Evolutionary conservation across 2,888 invertebrate genomes (phyloP), one percentile per base, ranked within the genome.

Genomic region (Leptinotarsa peninsularis): DNA sequence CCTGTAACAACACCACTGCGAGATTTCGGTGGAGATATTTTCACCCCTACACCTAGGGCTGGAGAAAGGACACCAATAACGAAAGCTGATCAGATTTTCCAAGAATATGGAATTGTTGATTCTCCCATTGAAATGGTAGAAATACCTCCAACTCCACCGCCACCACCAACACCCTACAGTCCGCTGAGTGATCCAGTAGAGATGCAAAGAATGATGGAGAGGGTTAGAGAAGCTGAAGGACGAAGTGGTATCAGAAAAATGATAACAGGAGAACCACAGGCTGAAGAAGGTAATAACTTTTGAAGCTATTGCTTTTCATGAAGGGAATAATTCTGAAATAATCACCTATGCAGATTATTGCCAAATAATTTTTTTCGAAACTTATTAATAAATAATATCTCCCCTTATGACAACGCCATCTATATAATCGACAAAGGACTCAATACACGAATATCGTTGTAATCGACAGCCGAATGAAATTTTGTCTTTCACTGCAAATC

Each of bases 131-230:
- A 49, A 63, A 63, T 63, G 17, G 33, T 17, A 58, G 58, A 58
- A 15, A 58, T 58, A 23, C 58, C 58, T 33, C 63, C n/a, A 43
- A 63, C 43, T 33, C 33, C 27, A 63, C 63, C 63, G 0, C 27
- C 63, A 63, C 63, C 63, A n/a, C 27, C 33, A 7, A 63, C 33
- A 27, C 63, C 63, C 14, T 21, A 13, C 21, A 70, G 58, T 23
- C 70, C 70, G 1, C 23, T 60, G 21, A 58, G 58, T 21, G 58
- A 70, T 49, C 70, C 70, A 49, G 33, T 21, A 15, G 70, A 43
- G 7, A 70, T 70, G 70, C 58, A 70, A 18, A 49, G 13, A 58
- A 70, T 70, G 70, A 58, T 58, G 10, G 58, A 49, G 27, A 70
- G 70, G 58, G 70, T 49, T 18, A 7, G 17, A 5, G 49, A 49